Base-by-base conservation (phyloP, 2,797 vertebrate species). In the Phoxinus dragarum region DNA sequence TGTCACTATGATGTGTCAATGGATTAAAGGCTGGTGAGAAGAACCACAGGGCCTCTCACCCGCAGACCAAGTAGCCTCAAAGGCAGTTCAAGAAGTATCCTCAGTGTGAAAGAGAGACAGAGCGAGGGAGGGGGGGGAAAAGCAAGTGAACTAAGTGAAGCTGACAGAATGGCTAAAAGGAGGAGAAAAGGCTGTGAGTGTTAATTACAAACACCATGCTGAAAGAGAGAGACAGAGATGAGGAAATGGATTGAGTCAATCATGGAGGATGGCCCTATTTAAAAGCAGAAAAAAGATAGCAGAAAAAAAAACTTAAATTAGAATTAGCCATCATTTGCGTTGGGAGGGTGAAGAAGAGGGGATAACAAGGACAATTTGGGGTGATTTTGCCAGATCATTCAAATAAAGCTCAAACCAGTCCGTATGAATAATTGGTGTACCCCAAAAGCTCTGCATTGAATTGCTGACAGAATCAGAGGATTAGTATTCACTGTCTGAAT, bases 161-260 rank as follows among this genome's bases (percentile, higher is more conserved):
- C 91, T 89, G 91, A 92, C 92, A 92, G 91, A 86, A 90, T 92
- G 88, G 89, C 92, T 93, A 91, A 93, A 94, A 90, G 89, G 91
- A 93, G 92, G 91, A 88, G 92, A 90, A 92, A 94, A 91, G 91
- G 88, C 91, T 89, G 90, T 90, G 89, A 94, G 93, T 92, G 92
- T 94, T 94, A 94, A 95, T 95, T 95, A 94, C 94, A 95, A 94
- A 95, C 93, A 95, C 93, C 91, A 90, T 91, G 90, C 47, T 66
- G 79, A 79, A 71, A 85, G 77, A 88, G 68, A 75, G 76, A 83
- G 76, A 87, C 89, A 88, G 88, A 92, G 92, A 94, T 92, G 92
- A 94, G 92, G 89, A 92, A 88, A 91, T 89, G 92, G 94, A 95
- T 94, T 93, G 94, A 93, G 93, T 94, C 93, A 94, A 92, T 89